Conservation (phyloP, 2,113 vertebrate species). For the Tupaia chinensis region DNA sequence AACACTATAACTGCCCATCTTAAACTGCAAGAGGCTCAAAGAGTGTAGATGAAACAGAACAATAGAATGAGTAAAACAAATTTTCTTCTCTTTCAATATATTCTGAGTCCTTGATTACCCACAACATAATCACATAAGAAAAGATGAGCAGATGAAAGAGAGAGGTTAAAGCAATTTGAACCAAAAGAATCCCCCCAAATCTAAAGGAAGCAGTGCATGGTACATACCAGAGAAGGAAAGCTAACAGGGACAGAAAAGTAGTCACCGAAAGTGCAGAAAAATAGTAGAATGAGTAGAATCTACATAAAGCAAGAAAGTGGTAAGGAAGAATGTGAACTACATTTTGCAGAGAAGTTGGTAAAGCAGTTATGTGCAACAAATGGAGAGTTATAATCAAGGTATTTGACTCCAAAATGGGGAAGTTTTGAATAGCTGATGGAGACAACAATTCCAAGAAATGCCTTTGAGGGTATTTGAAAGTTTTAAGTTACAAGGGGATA, state of each 20-base stretch:
- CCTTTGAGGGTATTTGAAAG: not conserved
- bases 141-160: not conserved
- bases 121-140: not conserved
- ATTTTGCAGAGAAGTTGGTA: not conserved
- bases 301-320: not conserved
- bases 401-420: not conserved
- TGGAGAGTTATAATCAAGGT: not conserved
- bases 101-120: not conserved
- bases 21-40: not conserved
- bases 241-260: not conserved
- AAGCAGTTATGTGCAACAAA: not conserved
- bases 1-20: not conserved
- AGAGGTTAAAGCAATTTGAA: not conserved
- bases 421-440: not conserved
- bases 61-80: not conserved
- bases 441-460: not conserved
- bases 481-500: not conserved
- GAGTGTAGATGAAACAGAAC: not conserved
- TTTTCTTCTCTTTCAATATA: not conserved
- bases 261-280: not conserved
- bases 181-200: not conserved
- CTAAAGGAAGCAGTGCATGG: not conserved
- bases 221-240: not conserved
- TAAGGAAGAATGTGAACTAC: not conserved
- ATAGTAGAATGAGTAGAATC: not conserved